Conservation (phyloP, 2,113 vertebrate species). For the Poeciliopsis prolifica region DNA sequence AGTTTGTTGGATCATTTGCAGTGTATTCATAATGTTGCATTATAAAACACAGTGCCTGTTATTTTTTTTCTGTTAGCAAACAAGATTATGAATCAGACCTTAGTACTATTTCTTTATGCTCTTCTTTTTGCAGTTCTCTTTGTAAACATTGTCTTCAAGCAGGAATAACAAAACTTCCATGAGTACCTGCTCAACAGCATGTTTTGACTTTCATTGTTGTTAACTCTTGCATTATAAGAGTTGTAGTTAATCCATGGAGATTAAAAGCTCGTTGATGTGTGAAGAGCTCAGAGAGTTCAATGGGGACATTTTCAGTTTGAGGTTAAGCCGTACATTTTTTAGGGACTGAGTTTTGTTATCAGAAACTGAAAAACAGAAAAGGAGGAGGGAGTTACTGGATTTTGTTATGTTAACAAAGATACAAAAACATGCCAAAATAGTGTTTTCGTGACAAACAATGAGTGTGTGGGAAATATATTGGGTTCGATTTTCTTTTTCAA, state of each 20-base stretch:
- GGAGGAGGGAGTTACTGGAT: not conserved
- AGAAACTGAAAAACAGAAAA: not conserved
- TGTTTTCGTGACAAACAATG: not conserved
- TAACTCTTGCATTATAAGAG: not conserved
- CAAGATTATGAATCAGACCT: not conserved
- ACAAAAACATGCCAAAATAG: not conserved
- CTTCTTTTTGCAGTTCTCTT: not conserved
- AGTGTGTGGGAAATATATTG: not conserved
- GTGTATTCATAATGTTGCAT: not conserved
- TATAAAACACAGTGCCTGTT: not conserved
- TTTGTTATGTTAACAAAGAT: not conserved
- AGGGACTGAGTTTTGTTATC: not conserved
- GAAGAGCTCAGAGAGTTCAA: not conserved
- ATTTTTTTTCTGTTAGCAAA: too few species aligned
- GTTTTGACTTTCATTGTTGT: not conserved
- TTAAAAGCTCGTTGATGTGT: not conserved
- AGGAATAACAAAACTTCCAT: not conserved
- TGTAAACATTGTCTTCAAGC: not conserved
- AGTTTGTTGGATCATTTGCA: too few species aligned
- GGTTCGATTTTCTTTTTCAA: not conserved
- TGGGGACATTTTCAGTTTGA: not conserved
- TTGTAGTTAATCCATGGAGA: not conserved
- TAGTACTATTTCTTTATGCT: not conserved
- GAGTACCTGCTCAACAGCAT: not conserved
- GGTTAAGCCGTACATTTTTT: not conserved